Evolutionary conservation across 2,113 vertebrate species (phyloP).

Genomic region (Cynoglossus semilaevis): DNA sequence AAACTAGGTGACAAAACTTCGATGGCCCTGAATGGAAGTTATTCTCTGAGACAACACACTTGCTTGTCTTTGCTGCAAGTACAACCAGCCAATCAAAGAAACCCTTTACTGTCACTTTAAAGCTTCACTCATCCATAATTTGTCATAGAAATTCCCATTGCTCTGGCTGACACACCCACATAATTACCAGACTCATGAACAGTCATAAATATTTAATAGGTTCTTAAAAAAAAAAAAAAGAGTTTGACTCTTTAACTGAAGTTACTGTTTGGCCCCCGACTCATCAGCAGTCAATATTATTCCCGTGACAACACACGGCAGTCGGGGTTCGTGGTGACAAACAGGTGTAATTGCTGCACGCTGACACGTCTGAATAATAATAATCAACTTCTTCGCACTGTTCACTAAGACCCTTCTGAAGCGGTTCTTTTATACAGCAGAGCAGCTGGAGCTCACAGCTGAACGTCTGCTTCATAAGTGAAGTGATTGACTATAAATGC

Average conservation of each 20-base stretch:
- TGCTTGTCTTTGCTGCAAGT: too few relatives aligned
- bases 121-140: background rate
- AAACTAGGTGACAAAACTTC: too few relatives aligned
- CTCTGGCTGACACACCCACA: background rate
- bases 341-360: background rate
- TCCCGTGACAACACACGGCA: background rate
- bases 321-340: background rate
- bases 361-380: background rate
- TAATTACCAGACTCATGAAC: background rate
- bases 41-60: too few relatives aligned
- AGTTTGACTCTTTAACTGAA: background rate
- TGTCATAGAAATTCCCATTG: background rate
- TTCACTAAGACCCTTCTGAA: background rate
- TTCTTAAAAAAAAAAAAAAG: background rate
- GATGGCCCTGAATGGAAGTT: too few relatives aligned
- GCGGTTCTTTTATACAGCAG: background rate
- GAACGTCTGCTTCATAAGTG: background rate
- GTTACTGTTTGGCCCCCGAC: too few relatives aligned
- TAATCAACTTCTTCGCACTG: background rate
- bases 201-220: background rate
- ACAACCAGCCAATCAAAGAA: too few relatives aligned
- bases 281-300: background rate
- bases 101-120: background rate
- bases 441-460: slow-evolving; percentile 3
- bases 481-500: background rate